Evolutionary conservation across 1,140 invertebrate species (phyloP), one percentile per base, ranked within the genome.

Genomic region (Drosophila rhopaloa): DNA sequence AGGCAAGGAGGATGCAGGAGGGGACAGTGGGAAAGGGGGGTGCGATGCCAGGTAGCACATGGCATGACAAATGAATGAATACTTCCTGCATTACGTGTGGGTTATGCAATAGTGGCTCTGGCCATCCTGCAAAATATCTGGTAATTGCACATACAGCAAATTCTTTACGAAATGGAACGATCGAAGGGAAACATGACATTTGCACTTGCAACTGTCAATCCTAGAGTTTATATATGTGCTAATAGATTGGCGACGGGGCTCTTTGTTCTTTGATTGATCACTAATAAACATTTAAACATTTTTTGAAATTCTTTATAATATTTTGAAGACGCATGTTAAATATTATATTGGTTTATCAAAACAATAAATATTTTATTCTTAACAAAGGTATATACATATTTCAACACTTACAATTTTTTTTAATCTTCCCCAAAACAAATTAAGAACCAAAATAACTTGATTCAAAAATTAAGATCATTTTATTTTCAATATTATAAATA

Each of bases 21-120:
- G 1, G 56, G 7, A 27, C 11, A 48, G 44, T 7, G 19, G 37
- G 35, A 8, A 14, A 10, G 11, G 55, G 35, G 67, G 46, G 63
- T 40, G 19, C 58, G 62, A 58, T 84, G 72, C 74, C 74, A 81
- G 68, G 63, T 75, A 81, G 61, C 47, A 46, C 66, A 41, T 71
- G 75, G 65, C 66, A 88, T 88, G 81, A 75, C 77, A 89, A 84
- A 75, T 90, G 83, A 90, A 89, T 89, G 84, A 85, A 84, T 81
- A 75, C 84, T 89, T 89, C 84, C 84, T 89, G 85, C 76, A 89
- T 89, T 76, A 79, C 84, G 80, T 53, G 57, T 68, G 48, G 50
- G 46, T 88, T 89, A 90, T 79, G 70, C 78, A 89, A 89, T 43
- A 47, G 41, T 13, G 24, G 66, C 37, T 43, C 56, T 79, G 19